Evolutionary conservation across 2,888 invertebrate species (phyloP), one percentile per base, ranked within the genome.

Genomic region (Folsomia manolachei): DNA sequence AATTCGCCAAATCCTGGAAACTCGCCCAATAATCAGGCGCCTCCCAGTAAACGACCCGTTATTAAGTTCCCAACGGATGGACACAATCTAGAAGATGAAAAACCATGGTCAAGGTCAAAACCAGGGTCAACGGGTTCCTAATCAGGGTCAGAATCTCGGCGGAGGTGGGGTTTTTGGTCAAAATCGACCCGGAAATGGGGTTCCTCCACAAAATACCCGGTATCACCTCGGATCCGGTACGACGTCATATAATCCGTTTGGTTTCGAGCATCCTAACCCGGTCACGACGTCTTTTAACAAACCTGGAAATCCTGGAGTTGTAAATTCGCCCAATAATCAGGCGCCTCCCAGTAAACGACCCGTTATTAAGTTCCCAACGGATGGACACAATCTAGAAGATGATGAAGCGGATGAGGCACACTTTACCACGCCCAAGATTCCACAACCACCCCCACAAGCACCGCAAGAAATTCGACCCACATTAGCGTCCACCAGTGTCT

Each of bases 391-490:
- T 73, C 62, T 70, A 14, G 71, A 75, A 61, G 78, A 78, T 70
- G 75, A 76, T 52, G 78, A 78, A 61, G 78, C 72, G 51, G 75
- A 72, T 65, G 74, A 76, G 56, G 70, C 72, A 27, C 63, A 67
- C 63, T 78, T 77, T 26, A 75, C 77, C 9, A 77, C 77, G 19
- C 56, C 56, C 7, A 56, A 56, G n/a, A 7, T 21, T 14, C 56
- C 18, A 4, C 9, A 51, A 51, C n/a, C n/a, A n/a, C n/a, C n/a
- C n/a, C n/a, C n/a, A n/a, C n/a, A n/a, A n/a, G 9, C 51, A 51
- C 56, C 18, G 18, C 19, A 56, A 56, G n/a, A n/a, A n/a, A 66
- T 66, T 9, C 39, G 39, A 2, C 65, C 65, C 2, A 66, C 65
- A 1, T n/a, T 23, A 25, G 21, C 63, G 14, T 63, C 63, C 23